These are phyloP conservation scores for Heliconius himera DNA, from an alignment of 1,140 invertebrate genomes.

Conservation along the genomic window DNA sequence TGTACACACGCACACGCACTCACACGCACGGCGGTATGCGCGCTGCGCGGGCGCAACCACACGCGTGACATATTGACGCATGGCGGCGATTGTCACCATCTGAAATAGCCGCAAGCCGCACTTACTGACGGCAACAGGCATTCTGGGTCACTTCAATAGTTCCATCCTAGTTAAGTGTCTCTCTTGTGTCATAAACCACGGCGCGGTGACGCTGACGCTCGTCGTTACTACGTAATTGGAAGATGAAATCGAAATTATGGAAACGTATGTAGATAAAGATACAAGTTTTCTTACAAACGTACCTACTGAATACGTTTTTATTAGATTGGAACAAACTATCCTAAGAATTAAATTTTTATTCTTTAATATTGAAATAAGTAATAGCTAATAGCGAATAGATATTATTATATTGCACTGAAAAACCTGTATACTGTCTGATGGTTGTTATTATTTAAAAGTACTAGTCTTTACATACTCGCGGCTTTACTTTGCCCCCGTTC, in stretches of 20 bases:
- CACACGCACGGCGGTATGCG: slow-evolving; percentile 33
- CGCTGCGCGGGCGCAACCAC: slow-evolving; percentile 29
- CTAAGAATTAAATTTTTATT: too few relatives aligned
- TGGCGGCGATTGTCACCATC: slow-evolving; percentile 41
- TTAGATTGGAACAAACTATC: too few relatives aligned
- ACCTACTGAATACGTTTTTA: too few relatives aligned
- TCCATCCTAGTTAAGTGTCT: slow-evolving; percentile 1
- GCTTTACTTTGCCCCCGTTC: too few relatives aligned
- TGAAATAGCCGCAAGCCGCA: slow-evolving; percentile 24
- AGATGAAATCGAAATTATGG: neutral
- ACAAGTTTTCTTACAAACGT: neutral
- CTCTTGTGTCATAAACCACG: neutral
- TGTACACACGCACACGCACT: too few relatives aligned
- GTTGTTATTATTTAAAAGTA: too few relatives aligned
- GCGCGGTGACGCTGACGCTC: neutral
- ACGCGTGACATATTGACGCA: slow-evolving; percentile 46
- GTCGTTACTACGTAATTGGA: neutral
- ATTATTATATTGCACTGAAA: too few relatives aligned
- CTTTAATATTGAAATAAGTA: too few relatives aligned
- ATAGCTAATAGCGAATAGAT: too few relatives aligned
- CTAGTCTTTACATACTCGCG: too few relatives aligned
- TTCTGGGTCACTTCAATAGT: slow-evolving; percentile 2
- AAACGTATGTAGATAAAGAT: neutral
- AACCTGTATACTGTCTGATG: too few relatives aligned
- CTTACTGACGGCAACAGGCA: neutral